Evolutionary conservation across 2,797 vertebrate species (phyloP), one percentile per base, ranked within the genome.

Genomic region (Sebastes paucispinis): DNA sequence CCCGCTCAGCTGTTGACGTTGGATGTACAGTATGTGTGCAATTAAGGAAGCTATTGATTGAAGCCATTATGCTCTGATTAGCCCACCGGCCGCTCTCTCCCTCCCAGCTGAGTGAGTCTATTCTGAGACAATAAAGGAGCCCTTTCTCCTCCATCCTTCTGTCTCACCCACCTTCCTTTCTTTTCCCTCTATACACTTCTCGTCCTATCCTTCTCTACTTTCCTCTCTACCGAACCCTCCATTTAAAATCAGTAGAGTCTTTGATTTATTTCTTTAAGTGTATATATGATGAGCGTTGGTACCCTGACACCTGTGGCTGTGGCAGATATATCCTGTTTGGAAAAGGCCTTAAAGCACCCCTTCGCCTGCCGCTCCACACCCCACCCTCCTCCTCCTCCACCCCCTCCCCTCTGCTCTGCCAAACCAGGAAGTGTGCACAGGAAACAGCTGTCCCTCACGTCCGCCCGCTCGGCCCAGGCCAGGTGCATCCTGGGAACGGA

Each of bases 401-500:
- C 64, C 65, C 11, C 66, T 32, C 34, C 72, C 52, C 57, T 16
- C 64, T 10, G 34, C 77, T 83, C 69, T 84, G 62, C 77, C 82
- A 89, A 87, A 88, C 87, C 93, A 94, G 95, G 95, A 96, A 95
- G 92, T 89, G 85, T 94, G 94, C 87, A 83, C 93, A 94, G 96
- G 96, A 97, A 96, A 92, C 96, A 96, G 95, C 95, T 96, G 95
- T 93, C 90, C 91, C 90, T 77, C 71, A 83, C 88, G 85, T 96
- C 95, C 95, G 94, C 86, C 84, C 68, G 58, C 81, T 87, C 43
- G 69, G 62, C 86, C 87, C 69, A 55, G 57, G 69, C 96, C 96
- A 97, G 96, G 95, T 97, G 96, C 95, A 96, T 97, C 96, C 96
- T 96, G 95, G 95, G 94, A 94, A 95, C 31, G 78, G 77, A 85